Evolutionary conservation across 2,888 invertebrate genomes (phyloP).

Genomic region (Hyposoter didymator): DNA sequence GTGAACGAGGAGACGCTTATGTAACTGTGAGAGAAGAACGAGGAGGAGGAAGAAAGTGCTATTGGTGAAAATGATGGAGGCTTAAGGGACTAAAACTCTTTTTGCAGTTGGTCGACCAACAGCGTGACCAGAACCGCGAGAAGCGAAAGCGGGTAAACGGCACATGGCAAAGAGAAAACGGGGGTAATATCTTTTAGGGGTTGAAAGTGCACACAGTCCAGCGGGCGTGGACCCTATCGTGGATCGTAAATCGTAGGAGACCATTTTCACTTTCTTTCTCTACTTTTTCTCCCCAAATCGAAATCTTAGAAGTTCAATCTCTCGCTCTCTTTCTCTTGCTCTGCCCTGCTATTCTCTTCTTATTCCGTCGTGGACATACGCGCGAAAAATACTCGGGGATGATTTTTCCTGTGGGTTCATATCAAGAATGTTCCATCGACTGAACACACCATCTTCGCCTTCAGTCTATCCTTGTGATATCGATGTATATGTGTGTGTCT

Average conservation of each 20-base stretch:
- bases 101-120: conserved; percentile 47
- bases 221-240: conserved; percentile 69
- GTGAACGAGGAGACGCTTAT: conserved; percentile 15
- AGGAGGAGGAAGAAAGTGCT: conserved; percentile 33
- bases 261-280: conserved; percentile 67
- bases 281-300: conserved; percentile 36
- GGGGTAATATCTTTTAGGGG: conserved; percentile 79
- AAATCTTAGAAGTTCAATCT: conserved; percentile 37
- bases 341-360: conserved; percentile 34
- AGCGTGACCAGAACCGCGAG: conserved; percentile 44
- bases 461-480: conserved; percentile 64
- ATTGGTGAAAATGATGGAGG: conserved; percentile 50
- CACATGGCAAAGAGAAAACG: conserved; percentile 75
- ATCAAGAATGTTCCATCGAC: conserved; percentile 64
- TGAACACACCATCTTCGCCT: conserved; percentile 58
- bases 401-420: conserved; percentile 66
- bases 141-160: conserved; percentile 46
- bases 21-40: conserved; percentile 22
- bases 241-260: conserved; percentile 70
- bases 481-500: conserved; percentile 29
- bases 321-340: conserved; percentile 39
- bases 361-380: conserved; percentile 40
- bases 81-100: conserved; percentile 51
- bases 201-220: conserved; percentile 77
- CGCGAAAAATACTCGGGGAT: conserved; percentile 61